Evolutionary conservation across 2,888 invertebrate genomes (phyloP).

Genomic region (Hypomecis atomaria): DNA sequence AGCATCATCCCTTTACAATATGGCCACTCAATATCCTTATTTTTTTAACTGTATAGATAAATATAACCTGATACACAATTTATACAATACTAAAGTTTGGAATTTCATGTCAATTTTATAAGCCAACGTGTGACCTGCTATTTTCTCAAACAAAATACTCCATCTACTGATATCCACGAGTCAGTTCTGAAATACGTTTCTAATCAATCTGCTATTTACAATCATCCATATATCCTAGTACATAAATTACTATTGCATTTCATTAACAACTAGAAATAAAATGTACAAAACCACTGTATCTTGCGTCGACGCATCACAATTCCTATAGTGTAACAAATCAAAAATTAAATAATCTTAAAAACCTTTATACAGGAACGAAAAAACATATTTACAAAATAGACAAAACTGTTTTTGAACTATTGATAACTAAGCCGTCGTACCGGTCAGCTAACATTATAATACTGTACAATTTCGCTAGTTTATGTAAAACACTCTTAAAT

Average conservation of each 20-base stretch:
- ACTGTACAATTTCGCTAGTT: constrained; percentile 83
- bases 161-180: constrained; percentile 56
- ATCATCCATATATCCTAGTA: constrained; percentile 69
- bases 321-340: constrained; percentile 63
- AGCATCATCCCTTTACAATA: constrained; percentile 62
- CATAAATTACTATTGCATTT: constrained; percentile 85
- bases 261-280: constrained; percentile 75
- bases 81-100: constrained; percentile 58
- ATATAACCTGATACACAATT: constrained; percentile 61
- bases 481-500: constrained; percentile 75
- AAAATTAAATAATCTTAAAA: constrained; percentile 60
- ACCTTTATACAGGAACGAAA: constrained; percentile 80
- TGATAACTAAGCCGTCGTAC: constrained; percentile 70
- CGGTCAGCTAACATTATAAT: constrained; percentile 77
- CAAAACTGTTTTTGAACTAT: constrained; percentile 73
- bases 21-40: constrained; percentile 81
- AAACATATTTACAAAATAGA: constrained; percentile 82
- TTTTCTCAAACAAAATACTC: constrained; percentile 41
- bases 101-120: constrained; percentile 45
- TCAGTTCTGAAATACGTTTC: constrained; percentile 52
- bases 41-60: constrained; percentile 73
- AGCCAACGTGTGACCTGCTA: constrained; percentile 63
- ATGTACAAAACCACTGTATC: constrained; percentile 71
- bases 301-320: constrained; percentile 80
- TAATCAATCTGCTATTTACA: constrained; percentile 78